Evolutionary conservation across 2,888 invertebrate species (phyloP).

Genomic region (Heliothis peltigera): DNA sequence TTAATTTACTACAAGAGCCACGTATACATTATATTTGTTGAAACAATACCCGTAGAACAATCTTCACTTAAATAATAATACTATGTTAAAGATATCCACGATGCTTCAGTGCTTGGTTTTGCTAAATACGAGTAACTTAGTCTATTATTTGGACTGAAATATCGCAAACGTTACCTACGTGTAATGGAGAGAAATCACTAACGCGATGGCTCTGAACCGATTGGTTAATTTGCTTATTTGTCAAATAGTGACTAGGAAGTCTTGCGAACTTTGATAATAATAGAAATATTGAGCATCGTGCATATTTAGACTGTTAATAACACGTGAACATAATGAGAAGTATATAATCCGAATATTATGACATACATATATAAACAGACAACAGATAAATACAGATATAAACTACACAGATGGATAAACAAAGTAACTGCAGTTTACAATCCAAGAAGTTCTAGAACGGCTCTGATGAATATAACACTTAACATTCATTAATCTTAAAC

Average conservation of each 20-base stretch:
- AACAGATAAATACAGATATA: neutral
- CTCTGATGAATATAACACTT: constrained; percentile 50
- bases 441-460: constrained; percentile 30
- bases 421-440: constrained; percentile 30
- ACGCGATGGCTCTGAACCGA: neutral
- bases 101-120: constrained; percentile 20
- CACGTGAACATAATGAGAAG: neutral
- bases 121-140: constrained; percentile 2
- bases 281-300: constrained; percentile 17
- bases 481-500: constrained; percentile 52
- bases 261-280: neutral
- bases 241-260: neutral
- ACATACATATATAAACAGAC: too few relatives aligned
- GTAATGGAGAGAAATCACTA: neutral
- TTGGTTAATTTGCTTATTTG: neutral
- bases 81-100: constrained; percentile 9
- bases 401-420: constrained; percentile 16
- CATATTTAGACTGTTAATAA: constrained; percentile 11
- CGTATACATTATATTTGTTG: constrained; percentile 49
- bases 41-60: constrained; percentile 32
- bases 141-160: neutral
- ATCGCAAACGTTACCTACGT: neutral
- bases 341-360: neutral
- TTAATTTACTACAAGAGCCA: constrained; percentile 60
- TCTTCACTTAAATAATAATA: constrained; percentile 22